phyloP scores from a whole-genome alignment of 1,140 invertebrate genomes.

The Berghia stephanieae region DNA sequence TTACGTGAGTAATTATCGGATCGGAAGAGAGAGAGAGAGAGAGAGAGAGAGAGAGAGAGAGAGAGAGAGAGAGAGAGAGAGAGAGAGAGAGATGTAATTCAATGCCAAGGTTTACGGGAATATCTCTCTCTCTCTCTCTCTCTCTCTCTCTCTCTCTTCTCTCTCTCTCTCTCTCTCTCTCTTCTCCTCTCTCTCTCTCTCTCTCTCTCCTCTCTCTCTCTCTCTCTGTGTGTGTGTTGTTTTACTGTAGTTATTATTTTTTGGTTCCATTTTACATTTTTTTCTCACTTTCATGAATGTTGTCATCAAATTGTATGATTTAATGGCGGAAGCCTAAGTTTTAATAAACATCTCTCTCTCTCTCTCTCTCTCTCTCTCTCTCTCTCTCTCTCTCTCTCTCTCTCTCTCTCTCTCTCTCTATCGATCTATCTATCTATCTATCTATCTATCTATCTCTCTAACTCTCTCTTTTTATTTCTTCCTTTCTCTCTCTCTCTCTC shows the following conservation, averaged over 20 bases:
- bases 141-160: not conserved
- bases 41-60: too few species aligned
- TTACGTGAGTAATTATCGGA: too few species aligned
- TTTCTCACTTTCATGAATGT: not conserved
- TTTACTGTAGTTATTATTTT: not conserved
- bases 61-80: too few species aligned
- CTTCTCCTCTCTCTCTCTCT: not conserved
- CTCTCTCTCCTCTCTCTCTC: not conserved
- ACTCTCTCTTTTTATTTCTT: too few species aligned
- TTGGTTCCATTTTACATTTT: not conserved
- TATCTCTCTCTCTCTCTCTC: not conserved
- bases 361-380: conserved; percentile 5
- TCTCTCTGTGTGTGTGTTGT: not conserved
- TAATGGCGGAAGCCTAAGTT: not conserved
- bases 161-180: not conserved
- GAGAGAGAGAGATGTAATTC: too few species aligned
- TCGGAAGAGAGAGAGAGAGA: too few species aligned
- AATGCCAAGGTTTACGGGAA: too few species aligned
- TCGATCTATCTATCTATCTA: too few species aligned
- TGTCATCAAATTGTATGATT: not conserved
- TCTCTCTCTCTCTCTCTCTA: too few species aligned
- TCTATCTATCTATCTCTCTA: too few species aligned
- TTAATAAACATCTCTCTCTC: not conserved
- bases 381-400: conserved; percentile 14
- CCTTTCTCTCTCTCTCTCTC: not conserved